A percentile compares a stretch with the other conserved stretches of the same genome.
Conservation (phyloP, 2,113 vertebrate genomes). For the Turdus rufiventris region DNA sequence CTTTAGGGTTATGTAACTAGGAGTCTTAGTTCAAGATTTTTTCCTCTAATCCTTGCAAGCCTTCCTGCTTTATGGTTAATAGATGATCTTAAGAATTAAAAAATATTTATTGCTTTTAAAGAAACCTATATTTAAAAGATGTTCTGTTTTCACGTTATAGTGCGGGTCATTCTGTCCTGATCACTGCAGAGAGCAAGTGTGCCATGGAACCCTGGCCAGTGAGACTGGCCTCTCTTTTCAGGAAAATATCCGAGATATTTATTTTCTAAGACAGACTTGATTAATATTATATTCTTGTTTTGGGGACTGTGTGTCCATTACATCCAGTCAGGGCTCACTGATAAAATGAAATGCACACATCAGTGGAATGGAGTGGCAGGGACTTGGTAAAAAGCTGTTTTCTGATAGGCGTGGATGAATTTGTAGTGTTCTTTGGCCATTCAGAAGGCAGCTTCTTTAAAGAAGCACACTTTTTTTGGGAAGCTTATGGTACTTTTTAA, state of each 20-base stretch:
- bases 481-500: slow-evolving; percentile 52
- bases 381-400: slow-evolving; percentile 20
- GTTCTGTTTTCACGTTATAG: slow-evolving; percentile 55
- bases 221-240: slow-evolving; percentile 14
- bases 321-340: not conserved
- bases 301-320: not conserved
- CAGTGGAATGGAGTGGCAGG: not conserved
- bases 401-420: slow-evolving; percentile 20
- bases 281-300: not conserved
- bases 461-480: slow-evolving; percentile 52
- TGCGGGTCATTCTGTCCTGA: slow-evolving; percentile 21
- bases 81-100: slow-evolving; percentile 60
- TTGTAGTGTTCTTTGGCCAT: not conserved
- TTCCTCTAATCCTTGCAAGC: slow-evolving; percentile 13
- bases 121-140: slow-evolving; percentile 73
- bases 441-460: slow-evolving; percentile 24
- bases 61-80: slow-evolving; percentile 68
- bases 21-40: slow-evolving; percentile 49
- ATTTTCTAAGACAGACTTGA: slow-evolving; percentile 51
- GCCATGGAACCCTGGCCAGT: slow-evolving; percentile 24
- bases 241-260: slow-evolving; percentile 33
- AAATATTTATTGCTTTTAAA: slow-evolving; percentile 80
- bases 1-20: slow-evolving; percentile 49
- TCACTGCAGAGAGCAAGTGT: slow-evolving; percentile 46
- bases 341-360: not conserved